A percentile compares a stretch with the other conserved stretches of the same genome.
Conservation (phyloP, 2,113 vertebrate genomes). For the Campylomormyrus tamandua region DNA sequence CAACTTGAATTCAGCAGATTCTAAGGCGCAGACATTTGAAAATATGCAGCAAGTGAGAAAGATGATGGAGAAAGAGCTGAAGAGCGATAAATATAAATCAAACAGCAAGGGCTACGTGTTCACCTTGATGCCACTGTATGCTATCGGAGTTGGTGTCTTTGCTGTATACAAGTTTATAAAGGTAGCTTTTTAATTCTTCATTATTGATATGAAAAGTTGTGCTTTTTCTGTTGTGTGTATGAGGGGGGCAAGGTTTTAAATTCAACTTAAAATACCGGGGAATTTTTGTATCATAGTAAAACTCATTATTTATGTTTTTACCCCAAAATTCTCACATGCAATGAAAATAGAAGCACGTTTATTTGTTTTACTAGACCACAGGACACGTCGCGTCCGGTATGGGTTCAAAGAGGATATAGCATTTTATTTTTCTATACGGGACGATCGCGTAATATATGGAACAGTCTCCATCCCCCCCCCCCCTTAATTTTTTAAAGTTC, state of each 20-base stretch:
- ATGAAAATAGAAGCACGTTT: neutral
- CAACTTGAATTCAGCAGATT: slow-evolving; percentile 38
- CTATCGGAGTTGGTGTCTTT: slow-evolving; percentile 77
- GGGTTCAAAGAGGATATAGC: neutral
- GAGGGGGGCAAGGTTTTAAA: neutral
- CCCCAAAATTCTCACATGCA: neutral
- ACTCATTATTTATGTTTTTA: neutral
- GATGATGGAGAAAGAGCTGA: slow-evolving; percentile 75
- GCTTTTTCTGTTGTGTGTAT: neutral
- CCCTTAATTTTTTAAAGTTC: neutral
- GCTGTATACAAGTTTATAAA: slow-evolving; percentile 83
- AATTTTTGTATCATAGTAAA: neutral
- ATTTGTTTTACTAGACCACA: neutral
- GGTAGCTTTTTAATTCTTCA: slow-evolving; percentile 43
- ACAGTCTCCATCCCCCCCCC: no score
- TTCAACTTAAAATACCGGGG: neutral
- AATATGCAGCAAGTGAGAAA: slow-evolving; percentile 72
- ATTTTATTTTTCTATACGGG: neutral
- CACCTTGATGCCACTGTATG: slow-evolving; percentile 79
- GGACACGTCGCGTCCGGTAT: neutral
- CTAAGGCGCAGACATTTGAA: slow-evolving; percentile 46
- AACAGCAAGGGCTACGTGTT: slow-evolving; percentile 75
- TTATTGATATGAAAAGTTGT: neutral
- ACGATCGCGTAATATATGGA: neutral
- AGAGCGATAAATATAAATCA: slow-evolving; percentile 62